Evolutionary conservation across 2,113 vertebrate genomes (phyloP).

Genomic region (Gila orcuttii): DNA sequence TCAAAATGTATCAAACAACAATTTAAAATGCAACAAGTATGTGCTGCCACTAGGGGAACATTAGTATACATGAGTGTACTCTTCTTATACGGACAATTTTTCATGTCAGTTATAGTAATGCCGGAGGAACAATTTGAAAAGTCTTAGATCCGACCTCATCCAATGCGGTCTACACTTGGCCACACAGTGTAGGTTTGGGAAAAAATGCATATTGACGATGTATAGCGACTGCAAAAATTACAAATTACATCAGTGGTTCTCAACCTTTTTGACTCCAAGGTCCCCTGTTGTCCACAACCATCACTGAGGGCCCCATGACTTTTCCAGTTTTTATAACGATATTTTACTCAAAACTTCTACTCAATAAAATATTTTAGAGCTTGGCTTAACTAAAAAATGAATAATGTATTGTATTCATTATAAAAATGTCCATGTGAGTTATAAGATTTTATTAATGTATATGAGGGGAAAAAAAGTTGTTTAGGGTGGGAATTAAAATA

Average conservation of each 20-base stretch:
- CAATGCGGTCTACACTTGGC: neutral
- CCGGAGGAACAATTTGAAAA: neutral
- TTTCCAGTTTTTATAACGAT: too few relatives aligned
- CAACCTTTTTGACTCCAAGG: too few relatives aligned
- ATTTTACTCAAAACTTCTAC: neutral
- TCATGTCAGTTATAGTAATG: neutral
- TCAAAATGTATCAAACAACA: neutral
- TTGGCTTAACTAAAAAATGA: neutral
- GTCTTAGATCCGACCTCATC: neutral
- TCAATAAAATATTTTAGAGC: neutral
- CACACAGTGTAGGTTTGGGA: neutral
- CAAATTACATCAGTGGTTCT: too few relatives aligned
- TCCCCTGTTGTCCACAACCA: too few relatives aligned
- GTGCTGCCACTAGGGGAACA: neutral
- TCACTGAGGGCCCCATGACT: too few relatives aligned
- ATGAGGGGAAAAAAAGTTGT: neutral
- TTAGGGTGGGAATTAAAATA: neutral
- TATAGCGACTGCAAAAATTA: too few relatives aligned
- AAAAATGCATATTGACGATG: too few relatives aligned
- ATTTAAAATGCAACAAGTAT: neutral
- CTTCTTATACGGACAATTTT: neutral
- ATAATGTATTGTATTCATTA: neutral
- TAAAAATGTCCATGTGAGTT: neutral
- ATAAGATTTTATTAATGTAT: neutral
- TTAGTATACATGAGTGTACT: neutral